Evolutionary conservation across 2,888 invertebrate genomes (phyloP), one percentile per base, ranked within the genome.

Genomic region (Miltochrista miniata): DNA sequence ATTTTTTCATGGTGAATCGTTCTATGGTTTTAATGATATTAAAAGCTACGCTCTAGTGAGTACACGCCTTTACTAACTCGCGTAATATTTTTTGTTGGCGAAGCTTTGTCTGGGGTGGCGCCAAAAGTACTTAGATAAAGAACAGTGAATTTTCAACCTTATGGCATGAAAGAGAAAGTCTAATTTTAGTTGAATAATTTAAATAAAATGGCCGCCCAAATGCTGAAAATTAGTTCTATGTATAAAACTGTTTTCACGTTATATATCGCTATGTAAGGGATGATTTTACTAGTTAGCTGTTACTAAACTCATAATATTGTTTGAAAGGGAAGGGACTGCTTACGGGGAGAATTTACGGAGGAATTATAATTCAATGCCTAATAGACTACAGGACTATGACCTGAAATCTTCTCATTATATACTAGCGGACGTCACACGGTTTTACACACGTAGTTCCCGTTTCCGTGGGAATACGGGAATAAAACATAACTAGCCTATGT

Each of bases 81-180:
- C 18, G 5, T 24, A 24, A 51, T 57, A 51, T 41, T 54, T 72
- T 72, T 63, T 65, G 57, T 64, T 67, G 74, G 74, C 68, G 72
- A 45, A 73, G 71, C 73, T 51, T 62, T 74, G 74, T 75, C 74
- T 75, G 74, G 44, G 72, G 73, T 75, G 74, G 74, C 73, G 74
- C 74, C 74, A 69, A 60, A 53, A 56, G 51, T 62, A 53, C 44
- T 59, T 41, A 51, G 48, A 7, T 12, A 12, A 15, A 8, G 13
- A 8, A 0, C 14, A 55, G 40, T 3, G n/a, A 8, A 35, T 51
- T 64, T 45, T 43, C 18, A 14, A 50, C 57, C 47, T 11, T 59
- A 55, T 14, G 0, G 0, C 0, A 0, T 8, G 9, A 1, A 0
- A 0, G 1, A 2, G 51, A 52, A 24, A 24, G 50, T 42, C 7